Base-by-base conservation (phyloP, 2,888 invertebrate species). In the Carpatolechia fugitivella region DNA sequence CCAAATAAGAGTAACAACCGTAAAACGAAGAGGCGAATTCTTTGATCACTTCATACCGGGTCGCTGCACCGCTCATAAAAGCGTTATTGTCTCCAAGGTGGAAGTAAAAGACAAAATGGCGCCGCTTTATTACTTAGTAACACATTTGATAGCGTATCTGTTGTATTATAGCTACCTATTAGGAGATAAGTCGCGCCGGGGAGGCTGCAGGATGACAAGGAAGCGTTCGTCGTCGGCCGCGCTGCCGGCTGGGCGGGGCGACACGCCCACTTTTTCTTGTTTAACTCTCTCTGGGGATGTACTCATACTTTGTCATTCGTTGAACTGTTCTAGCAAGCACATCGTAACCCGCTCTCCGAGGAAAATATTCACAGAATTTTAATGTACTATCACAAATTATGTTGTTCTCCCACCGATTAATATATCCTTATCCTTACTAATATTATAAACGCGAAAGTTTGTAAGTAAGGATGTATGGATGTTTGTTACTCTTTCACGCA, bases 91-190 rank as follows among this genome's bases (percentile, higher is more conserved):
- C 73, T 74, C 69, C 66, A 69, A 76, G 78, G 71, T 78, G 83
- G 84, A 87, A 85, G 78, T 77, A 74, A 70, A 74, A 81, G 79
- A 80, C 86, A 90, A 90, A 85, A 90, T 89, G 89, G 89, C 89
- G 85, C 75, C 79, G 81, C 87, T 86, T 87, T 88, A 88, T 89
- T 87, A 88, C 89, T 89, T 87, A 90, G 85, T 86, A 86, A 86
- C 88, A 88, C 87, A 83, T 85, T 24, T 80, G 78, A 74, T 75
- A 78, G 78, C 78, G 80, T 82, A 84, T 87, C 87, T 85, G 80
- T 85, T 86, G 85, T 86, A 85, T 82, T 83, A 84, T 83, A 86
- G 80, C 77, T 82, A 80, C 75, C 81, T 83, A 81, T 84, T 84
- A 83, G 77, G 80, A 83, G 88, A 87, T 88, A 85, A 87, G 75